Evolutionary conservation across 2,797 vertebrate species (phyloP).

Genomic region (Sebastes minor): DNA sequence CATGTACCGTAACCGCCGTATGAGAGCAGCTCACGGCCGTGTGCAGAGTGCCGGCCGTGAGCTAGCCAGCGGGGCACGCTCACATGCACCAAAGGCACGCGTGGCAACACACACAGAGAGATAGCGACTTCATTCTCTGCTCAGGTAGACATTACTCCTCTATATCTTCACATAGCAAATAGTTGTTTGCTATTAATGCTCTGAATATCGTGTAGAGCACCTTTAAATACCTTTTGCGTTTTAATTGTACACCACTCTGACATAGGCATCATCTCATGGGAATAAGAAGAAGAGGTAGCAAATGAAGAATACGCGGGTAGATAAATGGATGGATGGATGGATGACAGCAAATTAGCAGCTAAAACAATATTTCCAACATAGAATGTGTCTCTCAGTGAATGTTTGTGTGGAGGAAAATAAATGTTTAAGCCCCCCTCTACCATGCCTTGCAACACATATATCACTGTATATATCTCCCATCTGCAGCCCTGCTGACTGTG

Average conservation of each 20-base stretch:
- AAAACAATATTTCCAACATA: not conserved
- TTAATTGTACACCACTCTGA: not conserved
- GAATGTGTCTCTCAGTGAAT: not conserved
- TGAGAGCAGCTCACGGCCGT: too few species aligned
- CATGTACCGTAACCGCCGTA: too few species aligned
- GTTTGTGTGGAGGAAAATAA: not conserved
- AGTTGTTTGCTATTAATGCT: too few species aligned
- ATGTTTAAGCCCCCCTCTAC: not conserved
- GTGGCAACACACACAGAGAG: too few species aligned
- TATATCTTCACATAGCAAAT: too few species aligned
- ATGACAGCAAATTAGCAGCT: not conserved
- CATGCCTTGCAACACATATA: not conserved
- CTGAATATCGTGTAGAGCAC: too few species aligned
- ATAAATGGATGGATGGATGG: not conserved
- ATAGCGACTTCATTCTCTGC: too few species aligned
- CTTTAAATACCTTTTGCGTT: not conserved
- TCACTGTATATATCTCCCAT: not conserved
- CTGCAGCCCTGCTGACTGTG: slow-evolving; percentile 18
- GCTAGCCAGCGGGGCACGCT: too few species aligned
- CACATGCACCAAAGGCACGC: too few species aligned
- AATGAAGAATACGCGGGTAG: not conserved
- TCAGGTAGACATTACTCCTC: too few species aligned
- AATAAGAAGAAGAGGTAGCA: not conserved
- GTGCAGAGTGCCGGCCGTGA: too few species aligned
- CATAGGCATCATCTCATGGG: not conserved